A percentile compares a stretch with the other conserved stretches of the same genome.
These are phyloP conservation scores for Labroides dimidiatus DNA, from an alignment of 2,797 vertebrate species.

Conservation along the genomic window DNA sequence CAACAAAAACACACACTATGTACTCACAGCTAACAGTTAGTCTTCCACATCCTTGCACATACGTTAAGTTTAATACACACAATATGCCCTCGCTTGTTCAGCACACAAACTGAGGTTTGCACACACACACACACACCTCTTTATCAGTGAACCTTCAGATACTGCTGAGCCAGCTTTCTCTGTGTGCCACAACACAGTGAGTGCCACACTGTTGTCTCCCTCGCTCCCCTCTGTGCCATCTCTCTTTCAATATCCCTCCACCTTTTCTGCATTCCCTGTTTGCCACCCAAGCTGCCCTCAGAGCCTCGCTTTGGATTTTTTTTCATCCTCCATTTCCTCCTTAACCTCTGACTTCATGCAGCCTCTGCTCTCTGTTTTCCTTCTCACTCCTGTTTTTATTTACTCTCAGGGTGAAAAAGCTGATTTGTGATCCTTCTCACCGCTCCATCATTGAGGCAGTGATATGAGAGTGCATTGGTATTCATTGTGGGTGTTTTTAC, in stretches of 20 bases:
- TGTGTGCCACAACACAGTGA: constrained; percentile 23
- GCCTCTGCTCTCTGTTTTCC: constrained; percentile 31
- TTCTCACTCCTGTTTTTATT: constrained; percentile 28
- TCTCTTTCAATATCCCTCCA: constrained; percentile 48
- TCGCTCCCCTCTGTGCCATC: constrained; percentile 35
- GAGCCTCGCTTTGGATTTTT: constrained; percentile 18
- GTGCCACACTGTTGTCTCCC: constrained; percentile 40
- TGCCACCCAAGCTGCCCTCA: constrained; percentile 17
- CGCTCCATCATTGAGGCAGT: constrained; percentile 46
- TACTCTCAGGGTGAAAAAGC: constrained; percentile 25
- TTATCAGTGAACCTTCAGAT: constrained; percentile 56
- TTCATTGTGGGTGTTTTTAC: constrained; percentile 57
- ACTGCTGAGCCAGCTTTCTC: constrained; percentile 69
- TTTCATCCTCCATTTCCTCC: constrained; percentile 32
- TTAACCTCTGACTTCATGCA: constrained; percentile 9
- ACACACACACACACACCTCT: constrained; percentile 33
- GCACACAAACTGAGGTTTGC: constrained; percentile 10
- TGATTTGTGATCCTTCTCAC: constrained; percentile 54
- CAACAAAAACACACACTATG: constrained; percentile 43
- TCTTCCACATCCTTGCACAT: constrained; percentile 61
- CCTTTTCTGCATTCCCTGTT: constrained; percentile 13
- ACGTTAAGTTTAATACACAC: constrained; percentile 39
- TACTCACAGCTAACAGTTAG: constrained; percentile 35
- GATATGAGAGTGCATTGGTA: constrained; percentile 54
- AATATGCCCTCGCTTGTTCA: constrained; percentile 22